Conservation (phyloP, 2,888 invertebrate genomes). For the Leptogaster cylindrica region DNA sequence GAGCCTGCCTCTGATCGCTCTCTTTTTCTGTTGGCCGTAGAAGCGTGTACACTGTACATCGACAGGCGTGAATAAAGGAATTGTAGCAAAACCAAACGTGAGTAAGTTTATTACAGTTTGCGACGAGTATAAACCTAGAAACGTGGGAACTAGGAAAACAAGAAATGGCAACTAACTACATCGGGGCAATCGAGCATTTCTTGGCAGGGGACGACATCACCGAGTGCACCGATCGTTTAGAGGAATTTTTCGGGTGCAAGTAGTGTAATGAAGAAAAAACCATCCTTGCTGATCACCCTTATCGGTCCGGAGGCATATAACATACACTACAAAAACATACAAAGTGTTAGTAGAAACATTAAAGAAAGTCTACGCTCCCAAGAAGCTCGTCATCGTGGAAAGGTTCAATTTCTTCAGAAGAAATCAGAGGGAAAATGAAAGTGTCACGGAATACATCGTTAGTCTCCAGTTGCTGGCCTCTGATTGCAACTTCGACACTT, state of each 20-base stretch:
- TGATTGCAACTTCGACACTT: background rate
- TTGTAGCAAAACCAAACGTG: too few species aligned
- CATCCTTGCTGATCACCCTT: conserved; percentile 3
- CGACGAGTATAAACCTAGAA: too few species aligned
- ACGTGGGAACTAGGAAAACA: too few species aligned
- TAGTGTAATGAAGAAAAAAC: background rate
- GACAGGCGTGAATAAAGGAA: too few species aligned
- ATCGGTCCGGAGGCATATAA: conserved; percentile 13
- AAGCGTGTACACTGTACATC: too few species aligned
- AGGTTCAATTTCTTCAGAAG: background rate
- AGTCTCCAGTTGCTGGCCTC: background rate
- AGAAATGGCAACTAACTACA: too few species aligned
- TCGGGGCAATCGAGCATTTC: conserved; percentile 24
- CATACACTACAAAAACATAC: background rate
- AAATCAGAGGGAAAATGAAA: background rate
- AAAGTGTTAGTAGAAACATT: background rate
- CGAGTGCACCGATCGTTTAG: conserved; percentile 1
- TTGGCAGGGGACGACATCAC: conserved; percentile 1
- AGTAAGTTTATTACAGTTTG: too few species aligned
- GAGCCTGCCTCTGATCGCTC: too few species aligned
- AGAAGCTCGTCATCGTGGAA: background rate
- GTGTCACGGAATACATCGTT: background rate
- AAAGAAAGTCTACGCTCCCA: background rate
- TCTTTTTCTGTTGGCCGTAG: too few species aligned
- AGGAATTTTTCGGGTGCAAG: conserved; percentile 7